Percentiles rank a stretch among this genome's conserved stretches.
These are phyloP conservation scores for Smutsia temminckii DNA, from an alignment of 2,797 vertebrate genomes.

Conservation along the genomic window DNA sequence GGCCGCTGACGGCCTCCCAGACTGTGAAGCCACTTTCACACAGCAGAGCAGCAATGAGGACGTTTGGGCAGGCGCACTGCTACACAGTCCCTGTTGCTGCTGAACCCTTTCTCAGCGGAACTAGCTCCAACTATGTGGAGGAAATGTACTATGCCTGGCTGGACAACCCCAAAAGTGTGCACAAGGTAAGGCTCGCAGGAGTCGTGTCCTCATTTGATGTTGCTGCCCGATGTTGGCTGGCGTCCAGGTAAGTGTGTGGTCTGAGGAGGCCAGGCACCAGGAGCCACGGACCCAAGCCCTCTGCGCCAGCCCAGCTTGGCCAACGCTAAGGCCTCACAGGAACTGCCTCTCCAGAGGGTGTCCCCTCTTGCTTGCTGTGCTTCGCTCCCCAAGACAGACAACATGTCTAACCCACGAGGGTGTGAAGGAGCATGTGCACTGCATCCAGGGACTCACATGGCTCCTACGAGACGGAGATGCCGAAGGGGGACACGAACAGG, in stretches of 20 bases:
- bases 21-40: constrained; percentile 86
- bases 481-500: background rate
- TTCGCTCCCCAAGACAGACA: background rate
- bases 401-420: background rate
- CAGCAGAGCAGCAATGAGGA: constrained; percentile 86
- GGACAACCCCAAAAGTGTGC: constrained; percentile 95
- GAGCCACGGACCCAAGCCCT: background rate
- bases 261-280: background rate
- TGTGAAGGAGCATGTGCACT: background rate
- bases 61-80: constrained; percentile 87
- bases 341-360: background rate
- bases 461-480: background rate
- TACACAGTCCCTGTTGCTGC: constrained; percentile 88
- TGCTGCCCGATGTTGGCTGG: background rate
- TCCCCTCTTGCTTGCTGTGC: background rate
- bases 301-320: background rate
- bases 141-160: constrained; percentile 98
- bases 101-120: constrained; percentile 95
- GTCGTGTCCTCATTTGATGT: background rate
- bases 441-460: background rate
- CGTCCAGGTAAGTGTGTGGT: constrained; percentile 78
- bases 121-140: constrained; percentile 96
- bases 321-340: background rate
- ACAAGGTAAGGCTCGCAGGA: constrained; percentile 90
- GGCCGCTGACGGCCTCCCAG: constrained; percentile 90